Evolutionary conservation across 2,888 invertebrate species (phyloP), one percentile per base, ranked within the genome.

Genomic region (Cephus pulcher): DNA sequence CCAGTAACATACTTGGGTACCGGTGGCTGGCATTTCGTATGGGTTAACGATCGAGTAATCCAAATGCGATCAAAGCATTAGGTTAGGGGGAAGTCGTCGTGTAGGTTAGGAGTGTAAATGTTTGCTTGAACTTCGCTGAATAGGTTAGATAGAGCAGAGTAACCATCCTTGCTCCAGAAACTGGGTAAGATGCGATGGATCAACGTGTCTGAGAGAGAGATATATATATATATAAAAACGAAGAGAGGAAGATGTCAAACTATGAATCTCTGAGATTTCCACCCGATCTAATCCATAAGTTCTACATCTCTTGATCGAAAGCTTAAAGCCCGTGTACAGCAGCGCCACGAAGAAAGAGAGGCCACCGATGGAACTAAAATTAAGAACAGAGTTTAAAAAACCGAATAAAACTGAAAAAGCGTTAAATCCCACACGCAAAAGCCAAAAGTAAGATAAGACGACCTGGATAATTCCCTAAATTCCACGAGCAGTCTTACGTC

Each of bases 41-140:
- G 75, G 82, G 83, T 81, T 80, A 80, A 84, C 81, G 81, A 83
- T 84, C 77, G 69, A 73, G 81, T 84, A 83, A 86, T 83, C 80
- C 79, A 83, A 84, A 86, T 82, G 80, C 82, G 84, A 86, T 85
- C 85, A 76, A 82, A 80, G 84, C 82, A 83, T 83, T 80, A 82
- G 78, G 6, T 56, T 77, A 69, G 33, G 78, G 79, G 71, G 79
- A 77, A 82, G 79, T 82, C 78, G 79, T 71, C 78, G 74, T 83
- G 78, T 79, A 83, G 81, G 86, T 80, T 83, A 76, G 83, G 79
- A 81, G 81, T 78, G 84, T 78, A 86, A 87, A 87, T 84, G 84
- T 86, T 87, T 86, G 83, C 79, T 75, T 56, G 23, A 56, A 56
- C 56, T 23, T 6, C 1, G 15, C 9, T 23, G 56, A 56, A 56